Percentiles rank a stretch among this genome's conserved stretches.
Conservation (phyloP, 2,113 vertebrate genomes). For the Blennius ocellaris region DNA sequence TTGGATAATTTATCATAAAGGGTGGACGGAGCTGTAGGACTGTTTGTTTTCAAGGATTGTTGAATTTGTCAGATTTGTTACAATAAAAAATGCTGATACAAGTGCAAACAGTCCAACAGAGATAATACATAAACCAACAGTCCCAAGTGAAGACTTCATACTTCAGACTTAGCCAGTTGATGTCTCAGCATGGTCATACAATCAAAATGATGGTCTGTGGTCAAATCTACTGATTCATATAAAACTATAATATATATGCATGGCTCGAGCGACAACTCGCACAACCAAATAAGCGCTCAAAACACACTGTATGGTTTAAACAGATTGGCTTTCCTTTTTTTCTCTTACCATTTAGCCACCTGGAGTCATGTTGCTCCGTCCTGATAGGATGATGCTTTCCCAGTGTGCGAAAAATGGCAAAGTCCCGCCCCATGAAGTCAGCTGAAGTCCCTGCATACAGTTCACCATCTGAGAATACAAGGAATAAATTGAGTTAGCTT, state of each 20-base stretch:
- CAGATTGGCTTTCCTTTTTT: background rate
- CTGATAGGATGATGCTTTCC: conserved; percentile 97
- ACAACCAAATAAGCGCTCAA: background rate
- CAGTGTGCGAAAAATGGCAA: conserved; percentile 97
- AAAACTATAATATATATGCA: background rate
- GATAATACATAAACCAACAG: too few relatives aligned
- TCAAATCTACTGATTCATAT: background rate
- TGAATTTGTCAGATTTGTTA: background rate
- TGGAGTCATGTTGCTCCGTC: conserved; percentile 97
- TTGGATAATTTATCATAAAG: background rate
- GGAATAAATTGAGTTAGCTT: conserved; percentile 4
- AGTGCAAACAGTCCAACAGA: background rate
- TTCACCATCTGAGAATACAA: conserved; percentile 88
- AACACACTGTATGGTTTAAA: background rate
- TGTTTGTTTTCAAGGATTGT: background rate
- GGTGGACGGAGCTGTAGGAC: background rate
- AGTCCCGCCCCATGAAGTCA: conserved; percentile 98
- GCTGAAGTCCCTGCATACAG: conserved; percentile 97
- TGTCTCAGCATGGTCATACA: background rate
- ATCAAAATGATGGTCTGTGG: background rate
- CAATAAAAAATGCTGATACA: background rate
- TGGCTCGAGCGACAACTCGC: background rate
- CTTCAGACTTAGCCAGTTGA: background rate
- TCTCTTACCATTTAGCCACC: conserved; percentile 96
- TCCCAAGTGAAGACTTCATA: background rate